These are phyloP conservation scores for Thunnus thynnus DNA, from an alignment of 2,113 vertebrate genomes.

Conservation along the genomic window DNA sequence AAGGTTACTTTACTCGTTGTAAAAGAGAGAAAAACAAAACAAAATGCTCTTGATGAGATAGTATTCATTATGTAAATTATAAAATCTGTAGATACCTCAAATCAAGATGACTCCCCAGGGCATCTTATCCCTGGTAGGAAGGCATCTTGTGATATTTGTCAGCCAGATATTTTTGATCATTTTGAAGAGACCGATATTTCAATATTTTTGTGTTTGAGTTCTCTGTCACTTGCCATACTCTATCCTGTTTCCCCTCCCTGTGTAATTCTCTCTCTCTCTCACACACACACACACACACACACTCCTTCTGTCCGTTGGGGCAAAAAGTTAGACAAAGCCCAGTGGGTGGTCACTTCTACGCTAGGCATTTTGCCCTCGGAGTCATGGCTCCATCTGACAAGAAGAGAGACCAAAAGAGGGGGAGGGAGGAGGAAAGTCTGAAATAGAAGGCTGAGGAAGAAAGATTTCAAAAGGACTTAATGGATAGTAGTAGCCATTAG, in stretches of 20 bases:
- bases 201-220: background rate
- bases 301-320: constrained; percentile 40
- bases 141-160: too few relatives aligned
- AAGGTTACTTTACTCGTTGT: background rate
- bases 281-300: constrained; percentile 34
- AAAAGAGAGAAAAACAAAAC: too few relatives aligned
- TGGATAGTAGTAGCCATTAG: constrained; percentile 48
- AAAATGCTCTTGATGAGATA: too few relatives aligned
- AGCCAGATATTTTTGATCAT: background rate
- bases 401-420: constrained; percentile 27
- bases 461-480: constrained; percentile 48
- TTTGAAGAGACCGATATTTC: background rate
- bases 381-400: constrained; percentile 62
- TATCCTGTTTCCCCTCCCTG: constrained; percentile 4
- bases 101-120: too few relatives aligned
- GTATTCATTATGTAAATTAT: too few relatives aligned
- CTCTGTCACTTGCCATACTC: background rate
- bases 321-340: constrained; percentile 68
- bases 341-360: constrained; percentile 72
- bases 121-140: too few relatives aligned
- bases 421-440: constrained; percentile 31
- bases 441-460: constrained; percentile 50
- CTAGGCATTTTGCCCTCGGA: constrained; percentile 51
- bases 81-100: too few relatives aligned
- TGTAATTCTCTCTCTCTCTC: background rate